Conservation (phyloP, 2,888 invertebrate species). For the Ephialtes manifestator region DNA sequence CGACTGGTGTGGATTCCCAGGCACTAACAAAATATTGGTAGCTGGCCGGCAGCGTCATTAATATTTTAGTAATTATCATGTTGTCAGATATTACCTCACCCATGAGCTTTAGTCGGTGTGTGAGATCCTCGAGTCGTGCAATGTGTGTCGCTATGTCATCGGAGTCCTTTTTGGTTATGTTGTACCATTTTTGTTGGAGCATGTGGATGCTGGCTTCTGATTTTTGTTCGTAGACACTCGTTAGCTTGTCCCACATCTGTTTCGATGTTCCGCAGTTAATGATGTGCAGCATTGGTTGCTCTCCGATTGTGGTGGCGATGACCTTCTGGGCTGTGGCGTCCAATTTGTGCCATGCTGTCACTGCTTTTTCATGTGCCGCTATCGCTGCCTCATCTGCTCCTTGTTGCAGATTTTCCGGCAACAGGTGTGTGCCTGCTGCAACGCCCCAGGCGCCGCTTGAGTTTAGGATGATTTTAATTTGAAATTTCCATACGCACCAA, state of each 20-base stretch:
- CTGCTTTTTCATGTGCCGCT: no score
- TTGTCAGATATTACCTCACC: slow-evolving; percentile 67
- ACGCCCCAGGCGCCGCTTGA: no score
- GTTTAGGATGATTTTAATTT: no score
- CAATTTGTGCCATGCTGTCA: no score
- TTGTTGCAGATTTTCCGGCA: no score
- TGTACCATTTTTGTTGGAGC: slow-evolving; percentile 72
- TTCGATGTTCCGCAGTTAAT: slow-evolving; percentile 74
- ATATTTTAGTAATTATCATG: slow-evolving; percentile 73
- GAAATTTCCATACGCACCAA: no score
- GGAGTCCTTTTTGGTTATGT: slow-evolving; percentile 51
- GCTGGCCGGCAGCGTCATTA: slow-evolving; percentile 68
- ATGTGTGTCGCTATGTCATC: slow-evolving; percentile 71
- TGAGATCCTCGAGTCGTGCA: slow-evolving; percentile 70
- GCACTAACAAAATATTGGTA: slow-evolving; percentile 72
- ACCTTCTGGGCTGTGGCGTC: slow-evolving; percentile 74
- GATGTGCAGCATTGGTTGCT: slow-evolving; percentile 72
- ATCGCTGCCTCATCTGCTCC: no score
- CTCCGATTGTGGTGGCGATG: slow-evolving; percentile 72
- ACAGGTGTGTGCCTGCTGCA: no score
- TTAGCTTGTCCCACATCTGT: slow-evolving; percentile 78
- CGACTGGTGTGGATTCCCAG: slow-evolving; percentile 67
- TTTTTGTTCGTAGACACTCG: slow-evolving; percentile 73
- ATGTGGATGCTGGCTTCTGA: slow-evolving; percentile 73
- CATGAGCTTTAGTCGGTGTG: slow-evolving; percentile 59